A percentile compares a stretch with the other conserved stretches of the same genome.
phyloP scores from a whole-genome alignment of 2,113 vertebrate species.

The Calidris pugnax region DNA sequence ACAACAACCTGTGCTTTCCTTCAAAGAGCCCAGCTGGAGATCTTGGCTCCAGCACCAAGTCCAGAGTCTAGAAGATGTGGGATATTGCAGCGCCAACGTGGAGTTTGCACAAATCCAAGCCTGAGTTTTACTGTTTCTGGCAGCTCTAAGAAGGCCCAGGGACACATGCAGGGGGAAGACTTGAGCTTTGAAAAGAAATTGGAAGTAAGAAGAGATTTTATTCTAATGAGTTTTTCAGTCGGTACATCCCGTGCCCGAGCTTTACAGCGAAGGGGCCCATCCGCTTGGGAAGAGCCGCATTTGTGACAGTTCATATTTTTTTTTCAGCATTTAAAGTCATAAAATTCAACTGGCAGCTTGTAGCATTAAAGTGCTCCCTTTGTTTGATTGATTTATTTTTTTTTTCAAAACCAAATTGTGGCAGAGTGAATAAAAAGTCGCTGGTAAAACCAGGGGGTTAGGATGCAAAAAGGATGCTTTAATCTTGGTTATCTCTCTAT shows the following conservation, averaged over 20 bases:
- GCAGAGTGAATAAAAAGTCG: background rate
- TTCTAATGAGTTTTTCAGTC: background rate
- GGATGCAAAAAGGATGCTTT: background rate
- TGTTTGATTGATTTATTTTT: background rate
- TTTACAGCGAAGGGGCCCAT: background rate
- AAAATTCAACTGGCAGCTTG: background rate
- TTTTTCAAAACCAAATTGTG: background rate
- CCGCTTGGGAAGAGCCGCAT: background rate
- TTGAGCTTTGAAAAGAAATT: background rate
- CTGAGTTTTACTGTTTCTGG: background rate
- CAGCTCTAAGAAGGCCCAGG: background rate
- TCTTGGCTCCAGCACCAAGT: background rate
- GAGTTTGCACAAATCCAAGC: background rate
- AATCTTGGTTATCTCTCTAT: background rate
- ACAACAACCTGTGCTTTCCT: background rate
- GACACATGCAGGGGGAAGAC: background rate
- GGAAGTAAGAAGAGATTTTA: background rate
- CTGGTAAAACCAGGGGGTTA: background rate
- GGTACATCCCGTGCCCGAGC: background rate
- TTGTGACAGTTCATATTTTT: background rate
- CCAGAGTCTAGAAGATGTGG: background rate
- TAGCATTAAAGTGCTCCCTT: background rate
- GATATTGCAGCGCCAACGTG: accelerated
- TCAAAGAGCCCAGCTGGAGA: background rate
- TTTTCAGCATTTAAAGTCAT: background rate